Base-by-base conservation (phyloP, 1,140 invertebrate genomes). In the Sarcophaga bullata region DNA sequence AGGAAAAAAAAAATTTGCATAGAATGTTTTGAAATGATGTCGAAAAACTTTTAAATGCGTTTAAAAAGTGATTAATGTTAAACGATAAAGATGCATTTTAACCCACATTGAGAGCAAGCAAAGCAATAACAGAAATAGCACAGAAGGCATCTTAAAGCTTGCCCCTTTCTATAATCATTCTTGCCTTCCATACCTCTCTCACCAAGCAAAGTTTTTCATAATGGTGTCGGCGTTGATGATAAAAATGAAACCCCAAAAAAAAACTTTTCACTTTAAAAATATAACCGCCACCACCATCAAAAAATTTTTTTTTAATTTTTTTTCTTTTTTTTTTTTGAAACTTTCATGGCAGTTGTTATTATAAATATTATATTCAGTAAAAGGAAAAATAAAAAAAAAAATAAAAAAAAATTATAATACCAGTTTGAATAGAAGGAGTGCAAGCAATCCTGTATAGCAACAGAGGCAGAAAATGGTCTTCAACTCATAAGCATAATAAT, bases 401-500 rank as follows among this genome's bases (percentile, higher is more conserved):
- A 37, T 37, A 37, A 37, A 37, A 37, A 37, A 37, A 37, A 37
- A 37, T 37, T 37, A 37, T 37, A 37, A 37, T 37, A 37, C 25
- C 25, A 37, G 25, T 37, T 4, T 37, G 25, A 37, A 37, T 37
- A 37, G 25, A 37, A 37, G 25, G 25, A 37, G 25, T 37, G 25
- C 25, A 37, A 4, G 25, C 25, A 37, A 37, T 37, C 25, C 25
- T 37, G 25, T 37, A 37, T 37, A 37, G 25, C 25, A 37, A 37
- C 25, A 37, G 25, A 15, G 62, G n/a, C 17, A 25, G n/a, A 58
- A 58, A 7, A 58, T 19, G 62, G 62, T 62, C 62, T 19, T 10
- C 17, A 68, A 68, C 62, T 68, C 62, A 68, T 68, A 68, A 68
- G 62, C 62, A 68, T 68, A 68, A 68, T 68, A 68, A 68, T 68